A percentile compares a stretch with the other conserved stretches of the same genome.
These are phyloP conservation scores for Pseudochirops cupreus DNA, from an alignment of 2,797 vertebrate species.

Conservation along the genomic window DNA sequence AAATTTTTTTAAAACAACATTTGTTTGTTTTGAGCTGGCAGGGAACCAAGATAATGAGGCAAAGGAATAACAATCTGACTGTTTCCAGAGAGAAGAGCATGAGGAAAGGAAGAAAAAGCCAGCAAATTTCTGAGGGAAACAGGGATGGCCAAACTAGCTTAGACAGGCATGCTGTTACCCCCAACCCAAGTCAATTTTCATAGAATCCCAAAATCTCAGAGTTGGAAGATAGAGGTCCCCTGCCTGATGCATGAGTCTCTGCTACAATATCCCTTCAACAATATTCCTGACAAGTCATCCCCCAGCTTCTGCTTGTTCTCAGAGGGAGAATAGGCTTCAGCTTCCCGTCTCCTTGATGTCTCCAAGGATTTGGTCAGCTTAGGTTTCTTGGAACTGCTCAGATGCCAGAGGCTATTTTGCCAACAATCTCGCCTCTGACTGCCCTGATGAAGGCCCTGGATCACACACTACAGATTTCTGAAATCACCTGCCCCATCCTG, in stretches of 20 bases:
- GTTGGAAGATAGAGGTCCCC: background rate
- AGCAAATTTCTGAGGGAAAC: background rate
- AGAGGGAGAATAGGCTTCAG: background rate
- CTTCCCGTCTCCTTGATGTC: conserved; percentile 30
- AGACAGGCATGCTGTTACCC: background rate
- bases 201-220: background rate
- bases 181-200: conserved; percentile 30
- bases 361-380: conserved; percentile 32
- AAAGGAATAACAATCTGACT: conserved; percentile 34
- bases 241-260: background rate
- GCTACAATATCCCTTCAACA: background rate
- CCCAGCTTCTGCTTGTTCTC: conserved; percentile 1
- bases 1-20: background rate
- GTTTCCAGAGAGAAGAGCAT: background rate
- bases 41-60: conserved; percentile 42
- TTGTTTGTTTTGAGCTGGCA: conserved; percentile 68
- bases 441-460: background rate
- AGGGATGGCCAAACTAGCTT: background rate
- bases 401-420: conserved; percentile 5
- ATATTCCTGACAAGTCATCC: background rate
- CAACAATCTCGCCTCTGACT: background rate
- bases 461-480: conserved; percentile 13
- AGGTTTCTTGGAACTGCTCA: conserved; percentile 17
- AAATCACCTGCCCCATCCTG: background rate
- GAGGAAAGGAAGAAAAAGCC: background rate